Base-by-base conservation (phyloP, 1,140 invertebrate genomes). In the Semibalanus balanoides region DNA sequence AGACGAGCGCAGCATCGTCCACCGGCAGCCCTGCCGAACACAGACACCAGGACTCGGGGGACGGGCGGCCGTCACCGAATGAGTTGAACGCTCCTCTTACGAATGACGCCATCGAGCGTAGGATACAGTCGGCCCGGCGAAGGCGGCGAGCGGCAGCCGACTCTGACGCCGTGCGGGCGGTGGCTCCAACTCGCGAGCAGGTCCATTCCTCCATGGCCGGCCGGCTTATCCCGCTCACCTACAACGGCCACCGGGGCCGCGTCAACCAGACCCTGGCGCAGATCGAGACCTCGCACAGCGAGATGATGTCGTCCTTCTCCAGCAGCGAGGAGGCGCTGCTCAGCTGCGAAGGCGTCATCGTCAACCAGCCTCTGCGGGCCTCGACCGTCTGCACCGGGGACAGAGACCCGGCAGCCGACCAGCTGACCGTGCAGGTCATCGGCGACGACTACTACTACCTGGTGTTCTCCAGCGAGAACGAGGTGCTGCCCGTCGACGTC, bases 401-500 rank as follows among this genome's bases (percentile, higher is more conserved):
- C 73, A 72, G 27, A 7, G 74, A 31, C 69, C 0, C 75, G 9
- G 73, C 31, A 29, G 27, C 76, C 3, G 75, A 76, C 40, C 77
- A 73, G 27, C 76, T 81, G 40, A 71, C 70, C 19, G 81, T 79
- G 79, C 89, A 87, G 77, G 88, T 92, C 0, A 89, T 90, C 69
- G 84, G 85, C 0, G 90, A 91, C 79, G 91, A 90, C 30, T 92
- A 92, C 81, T 92, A 92, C 79, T 92, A 92, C 83, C 92, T 93
- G 82, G 89, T 93, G 0, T 92, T 92, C 84, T 91, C 89, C 80
- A 92, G 90, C 27, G 91, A 92, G 81, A 93, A 93, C 80, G 91
- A 93, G 81, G 86, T 91, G 0, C 76, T 79, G 31, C 77, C 75
- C 43, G 79, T 79, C 43, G 74, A 79, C 35, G 70, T 82, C 30